phyloP scores from a whole-genome alignment of 2,113 vertebrate genomes.

The Albula goreensis region DNA sequence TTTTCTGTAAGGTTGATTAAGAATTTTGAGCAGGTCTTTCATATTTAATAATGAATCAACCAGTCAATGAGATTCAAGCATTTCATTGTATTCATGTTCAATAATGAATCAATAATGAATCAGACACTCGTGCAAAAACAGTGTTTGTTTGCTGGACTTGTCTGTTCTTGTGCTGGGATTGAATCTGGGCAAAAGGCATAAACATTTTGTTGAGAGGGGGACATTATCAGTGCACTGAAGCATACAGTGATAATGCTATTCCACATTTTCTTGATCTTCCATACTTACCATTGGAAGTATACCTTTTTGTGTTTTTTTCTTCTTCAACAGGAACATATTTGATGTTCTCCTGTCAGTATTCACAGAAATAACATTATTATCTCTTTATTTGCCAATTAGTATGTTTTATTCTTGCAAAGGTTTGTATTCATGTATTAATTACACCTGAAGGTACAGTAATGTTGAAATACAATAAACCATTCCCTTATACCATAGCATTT shows the following conservation, averaged over 20 bases:
- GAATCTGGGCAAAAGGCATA: neutral
- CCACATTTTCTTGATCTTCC: neutral
- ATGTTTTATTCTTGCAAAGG: neutral
- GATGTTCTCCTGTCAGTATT: neutral
- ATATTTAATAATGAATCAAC: too few relatives aligned
- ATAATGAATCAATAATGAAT: too few relatives aligned
- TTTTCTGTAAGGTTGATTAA: neutral
- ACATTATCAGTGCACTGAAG: neutral
- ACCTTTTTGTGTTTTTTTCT: too few relatives aligned
- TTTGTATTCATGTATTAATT: neutral
- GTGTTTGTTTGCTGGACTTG: neutral
- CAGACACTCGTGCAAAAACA: too few relatives aligned
- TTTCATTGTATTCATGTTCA: too few relatives aligned
- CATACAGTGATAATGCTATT: neutral
- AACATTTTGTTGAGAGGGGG: neutral
- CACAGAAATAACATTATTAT: neutral
- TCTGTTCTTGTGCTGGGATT: neutral
- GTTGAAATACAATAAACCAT: neutral
- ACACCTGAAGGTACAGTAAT: slow-evolving; percentile 29
- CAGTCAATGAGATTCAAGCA: too few relatives aligned
- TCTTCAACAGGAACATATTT: neutral
- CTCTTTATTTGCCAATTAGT: neutral
- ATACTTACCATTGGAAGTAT: too few relatives aligned
- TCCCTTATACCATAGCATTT: neutral
- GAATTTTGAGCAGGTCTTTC: neutral